These are phyloP conservation scores for Andricus grossulariae DNA, from an alignment of 1,140 invertebrate genomes.

Conservation along the genomic window DNA sequence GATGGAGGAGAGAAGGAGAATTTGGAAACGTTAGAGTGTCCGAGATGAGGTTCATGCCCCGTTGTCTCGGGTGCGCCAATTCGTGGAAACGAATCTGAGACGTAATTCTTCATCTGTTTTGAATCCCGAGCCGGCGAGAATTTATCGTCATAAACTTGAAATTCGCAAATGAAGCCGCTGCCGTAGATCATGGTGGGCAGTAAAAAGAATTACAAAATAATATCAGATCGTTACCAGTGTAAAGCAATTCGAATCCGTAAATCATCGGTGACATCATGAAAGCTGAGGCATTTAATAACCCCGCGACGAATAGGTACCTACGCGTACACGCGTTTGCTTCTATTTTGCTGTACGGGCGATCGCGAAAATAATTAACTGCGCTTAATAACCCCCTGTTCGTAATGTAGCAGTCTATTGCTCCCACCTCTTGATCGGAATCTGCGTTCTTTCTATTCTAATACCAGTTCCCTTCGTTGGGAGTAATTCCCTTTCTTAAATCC, in stretches of 20 bases:
- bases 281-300: slow-evolving; percentile 22
- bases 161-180: slow-evolving; percentile 38
- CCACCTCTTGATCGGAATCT: slow-evolving; percentile 9
- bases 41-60: neutral
- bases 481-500: slow-evolving; percentile 27
- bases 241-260: slow-evolving; percentile 7
- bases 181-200: slow-evolving; percentile 37
- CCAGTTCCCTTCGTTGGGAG: slow-evolving; percentile 19
- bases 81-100: slow-evolving; percentile 31
- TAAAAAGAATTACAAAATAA: slow-evolving; percentile 30
- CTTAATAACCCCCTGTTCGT: slow-evolving; percentile 25
- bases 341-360: slow-evolving; percentile 11
- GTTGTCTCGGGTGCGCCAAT: neutral
- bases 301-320: slow-evolving; percentile 22
- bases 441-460: slow-evolving; percentile 25
- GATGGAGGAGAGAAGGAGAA: neutral
- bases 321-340: slow-evolving; percentile 5
- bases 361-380: slow-evolving; percentile 26
- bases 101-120: slow-evolving; percentile 22
- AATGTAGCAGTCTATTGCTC: slow-evolving; percentile 19
- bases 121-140: slow-evolving; percentile 36
- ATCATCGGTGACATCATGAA: slow-evolving; percentile 25
- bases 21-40: neutral
- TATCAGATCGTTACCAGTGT: slow-evolving; percentile 20
- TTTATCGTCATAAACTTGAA: slow-evolving; percentile 42